These are phyloP conservation scores for Ramphastos sulfuratus DNA, from an alignment of 2,113 vertebrate species.

Conservation along the genomic window DNA sequence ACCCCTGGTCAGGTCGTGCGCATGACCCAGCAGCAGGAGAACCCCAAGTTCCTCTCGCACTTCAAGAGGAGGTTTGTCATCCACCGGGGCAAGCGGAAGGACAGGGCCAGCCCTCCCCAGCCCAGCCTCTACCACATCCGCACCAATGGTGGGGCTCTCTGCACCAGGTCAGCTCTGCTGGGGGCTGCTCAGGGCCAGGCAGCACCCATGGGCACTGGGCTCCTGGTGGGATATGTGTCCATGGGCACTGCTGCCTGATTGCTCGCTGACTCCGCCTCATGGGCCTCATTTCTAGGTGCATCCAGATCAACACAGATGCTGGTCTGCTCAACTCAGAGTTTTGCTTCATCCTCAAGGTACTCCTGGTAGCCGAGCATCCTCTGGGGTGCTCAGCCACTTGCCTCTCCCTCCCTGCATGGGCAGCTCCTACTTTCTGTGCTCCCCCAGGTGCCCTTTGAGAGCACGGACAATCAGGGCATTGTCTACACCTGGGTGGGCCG, in stretches of 20 bases:
- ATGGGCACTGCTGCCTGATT: accelerated
- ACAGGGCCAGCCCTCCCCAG: slow-evolving; percentile 79
- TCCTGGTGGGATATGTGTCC: accelerated
- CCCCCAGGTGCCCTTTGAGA: slow-evolving; percentile 94
- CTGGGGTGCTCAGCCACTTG: background rate
- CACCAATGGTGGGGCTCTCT: slow-evolving; percentile 94
- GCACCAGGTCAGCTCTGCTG: slow-evolving; percentile 81
- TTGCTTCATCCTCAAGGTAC: slow-evolving; percentile 97
- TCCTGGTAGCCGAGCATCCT: background rate
- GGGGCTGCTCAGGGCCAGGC: accelerated
- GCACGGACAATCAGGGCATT: slow-evolving; percentile 95
- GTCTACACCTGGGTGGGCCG: slow-evolving; percentile 98
- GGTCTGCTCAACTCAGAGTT: slow-evolving; percentile 95
- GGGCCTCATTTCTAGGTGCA: slow-evolving; percentile 79
- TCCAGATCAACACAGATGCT: slow-evolving; percentile 93
- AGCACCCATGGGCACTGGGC: background rate
- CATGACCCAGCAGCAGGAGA: slow-evolving; percentile 99
- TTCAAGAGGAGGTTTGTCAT: slow-evolving; percentile 98
- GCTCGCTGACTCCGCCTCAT: accelerated
- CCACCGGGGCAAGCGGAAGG: slow-evolving; percentile 93
- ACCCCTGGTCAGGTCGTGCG: slow-evolving; percentile 85
- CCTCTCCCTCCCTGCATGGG: background rate
- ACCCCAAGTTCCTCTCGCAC: slow-evolving; percentile 96
- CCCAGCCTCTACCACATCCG: slow-evolving; percentile 96
- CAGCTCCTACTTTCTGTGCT: background rate